These are phyloP conservation scores for Quadriops clusia DNA, from an alignment of 2,888 invertebrate genomes.

Conservation along the genomic window DNA sequence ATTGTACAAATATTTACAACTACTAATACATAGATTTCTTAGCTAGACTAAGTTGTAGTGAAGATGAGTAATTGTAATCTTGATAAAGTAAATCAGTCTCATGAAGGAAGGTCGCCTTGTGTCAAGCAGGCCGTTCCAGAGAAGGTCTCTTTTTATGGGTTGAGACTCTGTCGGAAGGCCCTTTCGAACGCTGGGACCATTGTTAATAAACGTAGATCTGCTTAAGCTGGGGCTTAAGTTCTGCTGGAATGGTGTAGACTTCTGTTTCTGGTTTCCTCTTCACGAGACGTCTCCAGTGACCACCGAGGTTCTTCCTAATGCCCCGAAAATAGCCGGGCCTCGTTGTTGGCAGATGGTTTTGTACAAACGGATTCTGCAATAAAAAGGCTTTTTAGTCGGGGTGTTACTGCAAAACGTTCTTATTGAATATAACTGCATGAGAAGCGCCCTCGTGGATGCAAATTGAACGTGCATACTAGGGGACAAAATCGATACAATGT, in stretches of 20 bases:
- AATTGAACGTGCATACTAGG: too few species aligned
- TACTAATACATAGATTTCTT: conserved; percentile 18
- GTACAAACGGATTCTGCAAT: conserved; percentile 69
- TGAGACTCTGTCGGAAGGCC: background rate
- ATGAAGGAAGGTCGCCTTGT: conserved; percentile 25
- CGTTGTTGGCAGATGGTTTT: conserved; percentile 51
- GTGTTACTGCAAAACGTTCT: conserved; percentile 27
- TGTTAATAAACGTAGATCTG: conserved; percentile 76
- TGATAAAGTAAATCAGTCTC: conserved; percentile 28
- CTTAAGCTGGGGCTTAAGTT: conserved; percentile 77
- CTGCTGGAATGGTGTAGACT: conserved; percentile 74
- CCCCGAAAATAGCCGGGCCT: conserved; percentile 67
- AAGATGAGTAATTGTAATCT: conserved; percentile 14
- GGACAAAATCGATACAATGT: too few species aligned
- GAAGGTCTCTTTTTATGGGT: background rate
- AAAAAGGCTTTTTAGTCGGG: too few species aligned
- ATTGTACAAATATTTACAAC: conserved; percentile 21
- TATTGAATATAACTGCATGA: too few species aligned
- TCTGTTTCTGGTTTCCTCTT: conserved; percentile 74
- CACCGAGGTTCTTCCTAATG: conserved; percentile 75
- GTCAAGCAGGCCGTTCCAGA: conserved; percentile 19
- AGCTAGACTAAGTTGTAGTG: conserved; percentile 9
- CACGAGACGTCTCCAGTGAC: conserved; percentile 74
- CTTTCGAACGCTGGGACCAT: conserved; percentile 7
- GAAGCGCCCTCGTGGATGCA: too few species aligned